phyloP scores from a whole-genome alignment of 2,113 vertebrate genomes.

The Protomyctophum bolini region DNA sequence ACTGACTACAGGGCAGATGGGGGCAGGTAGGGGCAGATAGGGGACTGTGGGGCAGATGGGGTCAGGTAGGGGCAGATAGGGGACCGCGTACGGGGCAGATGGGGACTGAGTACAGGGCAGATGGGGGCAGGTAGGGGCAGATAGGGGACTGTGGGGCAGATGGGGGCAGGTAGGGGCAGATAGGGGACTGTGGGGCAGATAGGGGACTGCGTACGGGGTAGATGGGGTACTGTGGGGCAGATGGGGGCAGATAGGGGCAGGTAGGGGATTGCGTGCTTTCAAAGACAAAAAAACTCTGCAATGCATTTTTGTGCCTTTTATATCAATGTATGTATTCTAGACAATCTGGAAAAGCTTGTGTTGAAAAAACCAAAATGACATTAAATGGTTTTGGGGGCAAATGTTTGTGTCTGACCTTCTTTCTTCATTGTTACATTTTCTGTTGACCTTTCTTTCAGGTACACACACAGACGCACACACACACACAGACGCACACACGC shows the following conservation, averaged over 20 bases:
- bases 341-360: slow-evolving; percentile 95
- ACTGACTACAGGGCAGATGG: too few relatives aligned
- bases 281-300: slow-evolving; percentile 82
- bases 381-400: slow-evolving; percentile 85
- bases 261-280: slow-evolving; percentile 64
- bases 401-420: slow-evolving; percentile 33
- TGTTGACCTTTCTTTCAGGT: too few relatives aligned
- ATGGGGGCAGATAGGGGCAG: too few relatives aligned
- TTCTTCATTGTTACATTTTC: neutral
- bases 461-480: too few relatives aligned
- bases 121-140: slow-evolving; percentile 18
- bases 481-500: too few relatives aligned
- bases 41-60: slow-evolving; percentile 38
- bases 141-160: too few relatives aligned
- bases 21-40: slow-evolving; percentile 68
- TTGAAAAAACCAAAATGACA: slow-evolving; percentile 87
- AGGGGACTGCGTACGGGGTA: too few relatives aligned
- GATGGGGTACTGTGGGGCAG: too few relatives aligned
- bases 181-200: too few relatives aligned
- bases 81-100: neutral
- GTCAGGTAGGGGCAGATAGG: slow-evolving; percentile 62
- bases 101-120: too few relatives aligned
- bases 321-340: slow-evolving; percentile 94
- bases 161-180: too few relatives aligned
- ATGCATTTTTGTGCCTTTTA: slow-evolving; percentile 98